Conservation (phyloP, 2,113 vertebrate genomes). For the Anser cygnoides region DNA sequence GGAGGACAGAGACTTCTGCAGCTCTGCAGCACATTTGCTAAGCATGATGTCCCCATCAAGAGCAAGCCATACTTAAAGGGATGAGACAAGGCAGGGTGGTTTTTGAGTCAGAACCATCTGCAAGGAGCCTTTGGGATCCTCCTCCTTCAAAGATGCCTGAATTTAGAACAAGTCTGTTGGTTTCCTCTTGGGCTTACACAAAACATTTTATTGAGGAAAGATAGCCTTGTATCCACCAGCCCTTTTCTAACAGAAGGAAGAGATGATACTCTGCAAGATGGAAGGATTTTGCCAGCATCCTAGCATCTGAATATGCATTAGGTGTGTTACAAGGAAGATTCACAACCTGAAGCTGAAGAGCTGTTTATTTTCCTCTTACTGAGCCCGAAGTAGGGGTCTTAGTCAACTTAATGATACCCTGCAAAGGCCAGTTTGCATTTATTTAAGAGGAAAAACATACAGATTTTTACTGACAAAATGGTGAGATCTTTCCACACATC, state of each 20-base stretch:
- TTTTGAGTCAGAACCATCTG: background rate
- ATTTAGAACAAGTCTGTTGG: fast-evolving
- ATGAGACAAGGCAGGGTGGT: background rate
- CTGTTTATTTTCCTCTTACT: background rate
- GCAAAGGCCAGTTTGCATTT: background rate
- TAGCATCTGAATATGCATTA: background rate
- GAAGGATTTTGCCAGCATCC: background rate
- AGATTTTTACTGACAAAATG: background rate
- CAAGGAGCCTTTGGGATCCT: background rate
- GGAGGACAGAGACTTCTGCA: background rate
- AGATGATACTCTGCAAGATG: background rate
- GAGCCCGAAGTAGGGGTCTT: background rate
- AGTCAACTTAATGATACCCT: background rate
- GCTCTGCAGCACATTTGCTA: background rate
- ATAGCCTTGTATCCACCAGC: background rate
- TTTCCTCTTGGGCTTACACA: background rate
- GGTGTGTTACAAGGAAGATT: background rate
- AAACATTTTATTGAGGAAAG: background rate
- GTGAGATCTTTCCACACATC: background rate
- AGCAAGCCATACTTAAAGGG: background rate
- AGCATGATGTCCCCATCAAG: fast-evolving
- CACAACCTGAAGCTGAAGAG: background rate
- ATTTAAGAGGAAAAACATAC: background rate
- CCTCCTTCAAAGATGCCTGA: background rate
- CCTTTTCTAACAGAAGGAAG: fast-evolving